Conservation (phyloP, 2,888 invertebrate genomes). For the Philereme transversata region DNA sequence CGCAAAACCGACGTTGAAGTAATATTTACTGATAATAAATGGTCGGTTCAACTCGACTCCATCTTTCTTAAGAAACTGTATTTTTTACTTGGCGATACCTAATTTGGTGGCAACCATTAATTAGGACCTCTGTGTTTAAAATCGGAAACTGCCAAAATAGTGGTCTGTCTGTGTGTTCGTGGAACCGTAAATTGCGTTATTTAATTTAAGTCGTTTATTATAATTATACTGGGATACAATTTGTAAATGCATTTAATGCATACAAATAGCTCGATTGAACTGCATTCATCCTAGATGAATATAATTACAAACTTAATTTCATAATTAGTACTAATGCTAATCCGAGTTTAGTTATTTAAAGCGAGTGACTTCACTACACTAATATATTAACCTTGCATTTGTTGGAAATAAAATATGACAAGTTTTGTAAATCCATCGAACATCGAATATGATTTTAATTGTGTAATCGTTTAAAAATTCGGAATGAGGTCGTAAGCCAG, state of each 20-base stretch:
- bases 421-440: slow-evolving; percentile 11
- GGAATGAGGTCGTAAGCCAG: slow-evolving; percentile 39
- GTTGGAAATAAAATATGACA: slow-evolving; percentile 18
- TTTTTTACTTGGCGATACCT: not conserved
- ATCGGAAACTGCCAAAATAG: too few relatives aligned
- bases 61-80: not conserved
- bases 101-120: not conserved
- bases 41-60: not conserved
- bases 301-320: too few relatives aligned
- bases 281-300: too few relatives aligned
- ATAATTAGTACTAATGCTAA: too few relatives aligned
- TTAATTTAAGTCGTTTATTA: too few relatives aligned
- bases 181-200: too few relatives aligned
- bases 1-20: slow-evolving; percentile 13
- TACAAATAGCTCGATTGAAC: too few relatives aligned
- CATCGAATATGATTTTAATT: slow-evolving; percentile 4
- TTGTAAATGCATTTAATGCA: too few relatives aligned
- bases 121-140: not conserved
- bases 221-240: too few relatives aligned
- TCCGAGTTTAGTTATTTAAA: too few relatives aligned
- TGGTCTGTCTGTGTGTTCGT: too few relatives aligned
- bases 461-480: slow-evolving; percentile 37
- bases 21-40: slow-evolving; percentile 20
- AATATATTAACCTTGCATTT: slow-evolving; percentile 6
- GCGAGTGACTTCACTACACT: too few relatives aligned